Evolutionary conservation across 2,888 invertebrate genomes (phyloP).

Genomic region (Deilephila elpenor): DNA sequence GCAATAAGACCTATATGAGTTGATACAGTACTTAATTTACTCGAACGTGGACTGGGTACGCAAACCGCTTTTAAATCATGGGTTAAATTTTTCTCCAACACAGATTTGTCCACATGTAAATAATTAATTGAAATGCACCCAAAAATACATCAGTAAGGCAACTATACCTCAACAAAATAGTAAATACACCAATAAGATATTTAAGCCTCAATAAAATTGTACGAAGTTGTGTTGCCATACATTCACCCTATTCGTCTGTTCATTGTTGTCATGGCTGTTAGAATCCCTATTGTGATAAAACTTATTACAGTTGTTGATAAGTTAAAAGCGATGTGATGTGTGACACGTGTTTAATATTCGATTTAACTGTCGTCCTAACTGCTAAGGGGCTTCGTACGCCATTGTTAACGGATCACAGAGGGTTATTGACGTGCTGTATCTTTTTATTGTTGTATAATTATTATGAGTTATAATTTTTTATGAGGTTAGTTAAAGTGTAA

Average conservation of each 20-base stretch:
- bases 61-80: too few relatives aligned
- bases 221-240: neutral
- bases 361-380: constrained; percentile 76
- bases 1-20: too few relatives aligned
- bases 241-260: constrained; percentile 59
- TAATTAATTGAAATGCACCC: too few relatives aligned
- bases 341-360: constrained; percentile 82
- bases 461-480: neutral
- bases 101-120: too few relatives aligned
- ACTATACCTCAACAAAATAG: too few relatives aligned
- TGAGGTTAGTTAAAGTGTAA: neutral
- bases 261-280: constrained; percentile 57
- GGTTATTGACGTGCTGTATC: neutral
- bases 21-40: too few relatives aligned
- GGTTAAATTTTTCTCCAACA: too few relatives aligned
- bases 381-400: constrained; percentile 58
- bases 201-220: too few relatives aligned
- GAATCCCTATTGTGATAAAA: constrained; percentile 35
- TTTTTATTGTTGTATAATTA: constrained; percentile 18
- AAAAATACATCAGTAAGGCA: too few relatives aligned
- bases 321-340: constrained; percentile 71
- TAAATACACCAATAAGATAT: too few relatives aligned
- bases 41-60: too few relatives aligned
- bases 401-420: constrained; percentile 36
- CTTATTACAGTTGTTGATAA: constrained; percentile 60